Conservation (phyloP, 1,140 invertebrate species). For the Monomorium pharaonis region DNA sequence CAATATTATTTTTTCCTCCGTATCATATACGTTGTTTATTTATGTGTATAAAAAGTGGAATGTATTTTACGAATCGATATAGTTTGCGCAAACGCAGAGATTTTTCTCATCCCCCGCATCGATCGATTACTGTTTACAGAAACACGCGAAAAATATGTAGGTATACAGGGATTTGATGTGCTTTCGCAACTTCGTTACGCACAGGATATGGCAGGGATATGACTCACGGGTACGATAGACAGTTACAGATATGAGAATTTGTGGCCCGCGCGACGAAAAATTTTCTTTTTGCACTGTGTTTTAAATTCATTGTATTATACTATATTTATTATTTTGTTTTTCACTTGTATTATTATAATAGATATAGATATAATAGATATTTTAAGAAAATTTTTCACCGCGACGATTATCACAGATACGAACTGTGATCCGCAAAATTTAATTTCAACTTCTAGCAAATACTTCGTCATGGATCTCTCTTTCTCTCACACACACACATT, state of each 20-base stretch:
- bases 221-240: conserved; percentile 65
- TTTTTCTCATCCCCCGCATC: background rate
- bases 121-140: conserved; percentile 52
- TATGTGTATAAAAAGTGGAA: conserved; percentile 32
- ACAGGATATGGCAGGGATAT: conserved; percentile 76
- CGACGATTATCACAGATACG: conserved; percentile 60
- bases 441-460: conserved; percentile 36
- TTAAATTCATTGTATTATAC: background rate
- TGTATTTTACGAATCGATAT: conserved; percentile 28
- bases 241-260: conserved; percentile 57
- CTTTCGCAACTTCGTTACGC: conserved; percentile 52
- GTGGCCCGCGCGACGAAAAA: conserved; percentile 56
- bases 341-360: background rate
- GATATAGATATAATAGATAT: background rate
- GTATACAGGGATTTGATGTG: conserved; percentile 55
- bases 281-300: background rate
- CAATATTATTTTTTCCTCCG: background rate
- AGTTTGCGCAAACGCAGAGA: conserved; percentile 11
- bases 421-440: conserved; percentile 43
- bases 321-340: background rate
- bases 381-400: conserved; percentile 44
- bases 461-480: background rate
- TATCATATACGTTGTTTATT: background rate
- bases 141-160: conserved; percentile 57
- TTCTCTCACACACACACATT: too few species aligned